Evolutionary conservation across 1,140 invertebrate species (phyloP), one percentile per base, ranked within the genome.

Genomic region (Dinoponera quadriceps): DNA sequence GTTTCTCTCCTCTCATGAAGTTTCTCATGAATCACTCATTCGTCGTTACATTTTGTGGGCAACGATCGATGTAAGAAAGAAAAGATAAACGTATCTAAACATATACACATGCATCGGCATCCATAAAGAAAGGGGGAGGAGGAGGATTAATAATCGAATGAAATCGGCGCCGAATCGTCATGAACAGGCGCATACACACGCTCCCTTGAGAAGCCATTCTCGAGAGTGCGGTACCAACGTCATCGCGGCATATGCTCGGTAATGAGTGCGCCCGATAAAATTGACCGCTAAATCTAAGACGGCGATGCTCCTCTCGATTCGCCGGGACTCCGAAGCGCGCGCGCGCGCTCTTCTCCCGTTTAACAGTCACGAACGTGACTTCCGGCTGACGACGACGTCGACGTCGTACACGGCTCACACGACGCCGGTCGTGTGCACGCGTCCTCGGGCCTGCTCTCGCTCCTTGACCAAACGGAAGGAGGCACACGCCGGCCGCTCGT

Each of bases 401-500:
- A 38, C 74, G 62, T 77, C 29, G 25, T n/a, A 4, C 60, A 16
- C 74, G 44, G 48, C 59, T 20, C 62, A 54, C 20, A 54, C 13
- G 29, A n/a, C 22, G 22, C 65, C 16, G 14, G 57, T 22, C 16
- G 16, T 44, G 22, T 14, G 27, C 16, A 20, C 65, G 74, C 65
- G 74, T 84, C 74, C 74, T 77, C 63, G 63, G 48, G 55, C 60
- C 38, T 44, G 25, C n/a, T 1, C 29, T 16, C 44, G 38, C 54
- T 54, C n/a, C 55, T 77, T 63, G 38, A 44, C 22, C n/a, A 84
- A 88, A 81, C 69, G 82, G 75, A 81, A 85, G 51, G 63, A 81
- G 62, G 60, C 54, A 54, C 27, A 54, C 62, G 16, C 16, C 69
- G 38, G 69, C n/a, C n/a, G n/a, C 29, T 74, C 73, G 80, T 80